Evolutionary conservation across 1,140 invertebrate species (phyloP).

Genomic region (Argopecten irradians): DNA sequence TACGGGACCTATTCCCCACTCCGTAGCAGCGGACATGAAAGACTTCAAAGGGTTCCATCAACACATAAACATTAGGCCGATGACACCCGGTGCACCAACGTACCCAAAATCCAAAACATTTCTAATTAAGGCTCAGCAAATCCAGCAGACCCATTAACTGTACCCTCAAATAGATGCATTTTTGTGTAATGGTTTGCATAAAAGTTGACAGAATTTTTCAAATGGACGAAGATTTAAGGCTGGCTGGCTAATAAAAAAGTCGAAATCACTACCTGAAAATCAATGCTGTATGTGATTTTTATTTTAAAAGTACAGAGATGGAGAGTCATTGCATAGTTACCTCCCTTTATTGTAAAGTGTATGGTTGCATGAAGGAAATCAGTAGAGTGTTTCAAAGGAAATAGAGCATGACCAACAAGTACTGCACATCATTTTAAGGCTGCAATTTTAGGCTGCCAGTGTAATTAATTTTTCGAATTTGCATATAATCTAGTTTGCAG

Average conservation of each 20-base stretch:
- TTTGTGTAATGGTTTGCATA: no score
- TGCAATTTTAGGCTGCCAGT: no score
- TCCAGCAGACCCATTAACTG: background rate
- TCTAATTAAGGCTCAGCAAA: background rate
- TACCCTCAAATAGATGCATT: background rate
- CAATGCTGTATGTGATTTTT: background rate
- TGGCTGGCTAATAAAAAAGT: background rate
- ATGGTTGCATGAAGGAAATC: no score
- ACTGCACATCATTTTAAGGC: no score
- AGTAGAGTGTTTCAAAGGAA: background rate
- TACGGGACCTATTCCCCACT: background rate
- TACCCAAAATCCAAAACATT: background rate
- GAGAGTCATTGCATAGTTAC: background rate
- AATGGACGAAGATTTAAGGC: background rate
- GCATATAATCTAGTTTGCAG: no score
- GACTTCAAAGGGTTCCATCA: background rate
- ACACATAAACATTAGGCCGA: background rate
- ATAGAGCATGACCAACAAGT: background rate
- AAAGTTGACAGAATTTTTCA: background rate
- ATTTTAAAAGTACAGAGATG: background rate
- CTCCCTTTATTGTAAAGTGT: background rate
- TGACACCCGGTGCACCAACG: background rate
- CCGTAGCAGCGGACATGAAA: background rate
- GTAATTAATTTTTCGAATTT: constrained; percentile 13
- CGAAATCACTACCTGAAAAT: background rate